Evolutionary conservation across 1,140 invertebrate species (phyloP).

Genomic region (Apocrypta bakeri): DNA sequence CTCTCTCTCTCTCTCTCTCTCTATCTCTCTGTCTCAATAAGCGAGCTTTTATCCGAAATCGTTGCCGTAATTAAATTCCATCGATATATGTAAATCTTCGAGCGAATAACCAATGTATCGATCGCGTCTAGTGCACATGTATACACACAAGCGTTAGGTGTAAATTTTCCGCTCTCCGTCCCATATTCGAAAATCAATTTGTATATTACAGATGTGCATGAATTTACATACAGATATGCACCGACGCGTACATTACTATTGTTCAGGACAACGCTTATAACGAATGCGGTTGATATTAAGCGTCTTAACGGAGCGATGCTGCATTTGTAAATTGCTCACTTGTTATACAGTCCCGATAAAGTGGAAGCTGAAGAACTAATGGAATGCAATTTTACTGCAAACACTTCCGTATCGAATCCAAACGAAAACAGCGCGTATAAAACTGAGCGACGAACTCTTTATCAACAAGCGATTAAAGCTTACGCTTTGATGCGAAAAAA

Average conservation of each 20-base stretch:
- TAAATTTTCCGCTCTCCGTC: constrained; percentile 20
- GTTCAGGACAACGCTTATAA: not conserved
- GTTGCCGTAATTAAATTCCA: constrained; percentile 41
- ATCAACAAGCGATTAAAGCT: too few relatives aligned
- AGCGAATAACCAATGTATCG: constrained; percentile 26
- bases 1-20: too few relatives aligned
- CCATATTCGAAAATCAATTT: constrained; percentile 46
- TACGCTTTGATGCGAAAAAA: too few relatives aligned
- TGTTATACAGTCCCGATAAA: not conserved
- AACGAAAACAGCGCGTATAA: too few relatives aligned
- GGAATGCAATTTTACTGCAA: too few relatives aligned
- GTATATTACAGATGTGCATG: constrained; percentile 33
- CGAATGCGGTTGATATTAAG: not conserved
- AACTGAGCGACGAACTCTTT: too few relatives aligned
- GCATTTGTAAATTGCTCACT: not conserved
- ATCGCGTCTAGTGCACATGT: not conserved
- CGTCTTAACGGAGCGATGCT: constrained; percentile 13
- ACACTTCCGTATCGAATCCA: too few relatives aligned
- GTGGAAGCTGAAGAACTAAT: too few relatives aligned
- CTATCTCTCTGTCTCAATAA: constrained; percentile 25
- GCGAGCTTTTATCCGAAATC: constrained; percentile 12
- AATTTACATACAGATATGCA: constrained; percentile 40
- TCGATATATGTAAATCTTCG: constrained; percentile 35
- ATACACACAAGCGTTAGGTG: too few relatives aligned
- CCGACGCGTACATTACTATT: not conserved